These are phyloP conservation scores for Drosophila trichaetosa DNA, from an alignment of 2,888 invertebrate genomes.

Conservation along the genomic window DNA sequence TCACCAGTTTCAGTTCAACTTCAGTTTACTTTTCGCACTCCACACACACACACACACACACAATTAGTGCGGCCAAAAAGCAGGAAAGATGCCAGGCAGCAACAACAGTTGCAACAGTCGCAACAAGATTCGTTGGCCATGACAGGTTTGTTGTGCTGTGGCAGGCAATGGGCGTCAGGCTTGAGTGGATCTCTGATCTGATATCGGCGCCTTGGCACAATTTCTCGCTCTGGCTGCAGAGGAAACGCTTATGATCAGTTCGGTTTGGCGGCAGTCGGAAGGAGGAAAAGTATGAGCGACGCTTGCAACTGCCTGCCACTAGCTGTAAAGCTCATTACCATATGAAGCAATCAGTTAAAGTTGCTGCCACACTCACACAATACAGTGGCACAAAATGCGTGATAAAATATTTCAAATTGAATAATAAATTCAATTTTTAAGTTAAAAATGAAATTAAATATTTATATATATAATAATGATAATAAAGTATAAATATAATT, in stretches of 20 bases:
- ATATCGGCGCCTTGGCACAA: conserved; percentile 51
- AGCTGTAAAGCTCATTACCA: conserved; percentile 67
- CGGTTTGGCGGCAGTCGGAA: not conserved
- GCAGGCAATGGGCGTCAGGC: conserved; percentile 34
- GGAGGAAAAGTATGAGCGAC: not conserved
- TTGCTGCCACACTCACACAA: conserved; percentile 9
- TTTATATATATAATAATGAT: not conserved
- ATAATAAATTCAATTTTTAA: not conserved
- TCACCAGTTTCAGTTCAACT: conserved; percentile 33
- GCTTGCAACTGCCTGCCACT: conserved; percentile 18
- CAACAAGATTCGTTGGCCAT: conserved; percentile 33
- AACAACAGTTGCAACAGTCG: not conserved
- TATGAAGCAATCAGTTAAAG: conserved; percentile 62
- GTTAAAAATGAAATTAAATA: not conserved
- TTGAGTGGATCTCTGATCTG: conserved; percentile 30
- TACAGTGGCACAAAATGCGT: conserved; percentile 14
- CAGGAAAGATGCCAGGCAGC: conserved; percentile 25
- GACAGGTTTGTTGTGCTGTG: conserved; percentile 14
- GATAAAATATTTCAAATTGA: not conserved
- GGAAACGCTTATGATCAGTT: conserved; percentile 52
- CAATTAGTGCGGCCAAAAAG: conserved; percentile 40
- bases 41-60: not conserved
- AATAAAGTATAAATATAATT: not conserved
- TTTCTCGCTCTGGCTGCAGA: conserved; percentile 17
- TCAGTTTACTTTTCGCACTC: conserved; percentile 17